phyloP scores from a whole-genome alignment of 1,140 invertebrate genomes.

The Atopsyche davidsoni region DNA sequence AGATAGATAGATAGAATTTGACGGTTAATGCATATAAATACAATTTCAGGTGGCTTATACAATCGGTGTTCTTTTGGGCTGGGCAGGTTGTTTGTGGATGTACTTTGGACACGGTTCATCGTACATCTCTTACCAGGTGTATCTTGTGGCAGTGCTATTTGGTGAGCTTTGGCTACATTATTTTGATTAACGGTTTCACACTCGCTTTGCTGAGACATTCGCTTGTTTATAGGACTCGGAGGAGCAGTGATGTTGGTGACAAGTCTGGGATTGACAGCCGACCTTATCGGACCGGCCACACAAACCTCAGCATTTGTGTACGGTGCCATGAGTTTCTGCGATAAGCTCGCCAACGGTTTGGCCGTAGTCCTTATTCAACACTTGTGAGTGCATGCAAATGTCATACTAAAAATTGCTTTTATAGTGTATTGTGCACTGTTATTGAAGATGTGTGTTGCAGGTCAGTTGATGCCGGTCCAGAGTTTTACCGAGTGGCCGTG shows the following conservation, averaged over 20 bases:
- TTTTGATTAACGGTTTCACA: too few species aligned
- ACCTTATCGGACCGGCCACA: conserved; percentile 81
- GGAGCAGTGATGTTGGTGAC: conserved; percentile 84
- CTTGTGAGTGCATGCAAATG: conserved; percentile 47
- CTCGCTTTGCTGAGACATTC: not conserved
- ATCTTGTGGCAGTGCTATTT: conserved; percentile 66
- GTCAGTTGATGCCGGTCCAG: conserved; percentile 11
- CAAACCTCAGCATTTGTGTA: conserved; percentile 91
- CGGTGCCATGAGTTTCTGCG: conserved; percentile 93
- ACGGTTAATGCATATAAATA: too few species aligned
- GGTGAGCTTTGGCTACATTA: too few species aligned
- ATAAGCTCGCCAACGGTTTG: conserved; percentile 85
- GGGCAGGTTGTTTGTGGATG: conserved; percentile 64
- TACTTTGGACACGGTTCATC: conserved; percentile 52
- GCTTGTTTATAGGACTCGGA: conserved; percentile 60
- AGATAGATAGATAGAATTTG: too few species aligned
- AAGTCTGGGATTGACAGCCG: conserved; percentile 81
- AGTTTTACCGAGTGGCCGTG: conserved; percentile 26
- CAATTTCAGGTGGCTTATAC: conserved; percentile 16
- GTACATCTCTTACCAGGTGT: conserved; percentile 64
- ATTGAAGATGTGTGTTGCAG: conserved; percentile 10
- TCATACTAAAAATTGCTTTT: not conserved
- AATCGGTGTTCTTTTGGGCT: conserved; percentile 59
- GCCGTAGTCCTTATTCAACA: conserved; percentile 76
- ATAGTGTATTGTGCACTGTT: not conserved